phyloP scores from a whole-genome alignment of 2,797 vertebrate genomes.

The Sitta carolinensis region DNA sequence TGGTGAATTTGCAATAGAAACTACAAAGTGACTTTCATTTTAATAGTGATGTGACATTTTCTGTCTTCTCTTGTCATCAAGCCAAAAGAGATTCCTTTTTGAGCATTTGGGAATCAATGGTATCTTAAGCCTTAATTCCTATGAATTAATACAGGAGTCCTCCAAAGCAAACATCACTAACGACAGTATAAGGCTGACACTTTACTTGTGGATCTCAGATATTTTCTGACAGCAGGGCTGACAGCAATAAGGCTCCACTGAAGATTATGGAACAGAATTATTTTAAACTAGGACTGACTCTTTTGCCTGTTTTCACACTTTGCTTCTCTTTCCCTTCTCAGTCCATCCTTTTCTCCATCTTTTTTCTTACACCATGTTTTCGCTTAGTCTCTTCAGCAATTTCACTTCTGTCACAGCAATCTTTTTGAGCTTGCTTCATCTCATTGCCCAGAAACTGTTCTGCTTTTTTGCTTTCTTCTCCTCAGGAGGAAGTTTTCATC shows the following conservation, averaged over 20 bases:
- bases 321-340: not conserved
- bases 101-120: not conserved
- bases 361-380: not conserved
- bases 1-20: not conserved
- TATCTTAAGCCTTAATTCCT: not conserved
- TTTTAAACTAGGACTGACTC: not conserved
- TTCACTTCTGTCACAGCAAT: not conserved
- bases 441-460: not conserved
- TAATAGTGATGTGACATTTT: not conserved
- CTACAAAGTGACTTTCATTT: not conserved
- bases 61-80: not conserved
- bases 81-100: not conserved
- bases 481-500: not conserved
- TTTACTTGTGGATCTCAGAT: not conserved
- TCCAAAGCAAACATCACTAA: not conserved
- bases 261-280: not conserved
- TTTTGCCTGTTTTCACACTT: not conserved
- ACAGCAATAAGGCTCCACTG: not conserved
- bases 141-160: not conserved
- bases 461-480: not conserved
- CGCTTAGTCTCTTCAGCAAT: not conserved
- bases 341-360: not conserved
- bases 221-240: not conserved
- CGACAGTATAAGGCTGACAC: accelerated
- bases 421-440: not conserved